A percentile compares a stretch with the other conserved stretches of the same genome.
phyloP scores from a whole-genome alignment of 1,140 invertebrate genomes.

The Gonatopus flavifemur region DNA sequence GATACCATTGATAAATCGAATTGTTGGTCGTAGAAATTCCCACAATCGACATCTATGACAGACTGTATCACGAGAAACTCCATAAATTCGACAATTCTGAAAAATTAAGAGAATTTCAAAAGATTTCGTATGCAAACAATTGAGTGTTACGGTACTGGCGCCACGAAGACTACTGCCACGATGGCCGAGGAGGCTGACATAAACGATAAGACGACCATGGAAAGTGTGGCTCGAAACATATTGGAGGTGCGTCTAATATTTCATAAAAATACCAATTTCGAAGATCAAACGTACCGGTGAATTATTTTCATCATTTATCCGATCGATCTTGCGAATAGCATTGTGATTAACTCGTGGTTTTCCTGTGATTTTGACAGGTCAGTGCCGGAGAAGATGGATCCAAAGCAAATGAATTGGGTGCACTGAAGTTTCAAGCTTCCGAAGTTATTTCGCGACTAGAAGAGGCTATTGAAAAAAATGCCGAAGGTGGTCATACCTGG shows the following conservation, averaged over 20 bases:
- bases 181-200: constrained; percentile 53
- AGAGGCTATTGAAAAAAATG: constrained; percentile 61
- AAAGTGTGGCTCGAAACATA: constrained; percentile 42
- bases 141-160: constrained; percentile 26
- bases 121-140: too few species aligned
- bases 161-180: constrained; percentile 55
- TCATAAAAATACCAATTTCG: too few species aligned
- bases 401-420: constrained; percentile 48
- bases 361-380: constrained; percentile 53
- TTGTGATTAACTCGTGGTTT: constrained; percentile 19
- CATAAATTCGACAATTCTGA: constrained; percentile 16
- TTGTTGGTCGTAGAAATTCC: too few species aligned
- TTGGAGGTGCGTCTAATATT: constrained; percentile 49
- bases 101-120: constrained; percentile 15
- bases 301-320: not conserved
- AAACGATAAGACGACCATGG: constrained; percentile 49
- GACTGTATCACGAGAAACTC: too few species aligned
- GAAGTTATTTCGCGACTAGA: constrained; percentile 67
- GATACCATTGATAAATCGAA: too few species aligned
- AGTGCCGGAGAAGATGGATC: constrained; percentile 33
- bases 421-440: constrained; percentile 68
- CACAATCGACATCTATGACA: too few species aligned
- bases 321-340: constrained; percentile 1
- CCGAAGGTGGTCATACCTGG: constrained; percentile 56
- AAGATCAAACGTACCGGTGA: not conserved